These are phyloP conservation scores for Saccostrea echinata DNA, from an alignment of 1,140 invertebrate genomes.

Conservation along the genomic window DNA sequence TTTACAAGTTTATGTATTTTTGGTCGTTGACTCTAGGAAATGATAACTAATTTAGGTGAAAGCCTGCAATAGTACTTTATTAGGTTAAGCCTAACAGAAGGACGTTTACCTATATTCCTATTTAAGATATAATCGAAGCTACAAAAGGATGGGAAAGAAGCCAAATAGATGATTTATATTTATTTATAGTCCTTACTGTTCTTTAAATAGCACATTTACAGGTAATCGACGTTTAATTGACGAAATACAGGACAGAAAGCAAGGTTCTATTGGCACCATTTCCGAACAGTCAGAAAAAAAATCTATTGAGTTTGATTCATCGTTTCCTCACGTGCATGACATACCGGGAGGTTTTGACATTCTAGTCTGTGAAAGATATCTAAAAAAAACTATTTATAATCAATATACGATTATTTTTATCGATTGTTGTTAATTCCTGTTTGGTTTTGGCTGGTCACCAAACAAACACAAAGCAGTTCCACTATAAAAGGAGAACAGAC, in stretches of 20 bases:
- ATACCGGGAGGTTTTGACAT: too few relatives aligned
- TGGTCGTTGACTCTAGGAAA: not conserved
- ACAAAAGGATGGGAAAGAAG: not conserved
- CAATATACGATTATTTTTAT: not conserved
- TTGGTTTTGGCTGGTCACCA: not conserved
- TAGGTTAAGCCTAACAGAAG: not conserved
- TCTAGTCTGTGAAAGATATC: not conserved
- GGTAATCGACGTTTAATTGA: not conserved
- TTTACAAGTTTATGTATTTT: too few relatives aligned
- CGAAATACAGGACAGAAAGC: too few relatives aligned
- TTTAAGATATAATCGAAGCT: too few relatives aligned
- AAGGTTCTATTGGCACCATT: too few relatives aligned
- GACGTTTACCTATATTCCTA: not conserved
- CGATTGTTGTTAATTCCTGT: not conserved
- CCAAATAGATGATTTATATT: not conserved
- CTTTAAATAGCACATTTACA: not conserved
- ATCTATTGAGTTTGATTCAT: not conserved
- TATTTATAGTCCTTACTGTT: not conserved
- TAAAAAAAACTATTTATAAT: not conserved
- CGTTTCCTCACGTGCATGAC: not conserved
- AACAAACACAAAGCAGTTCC: not conserved
- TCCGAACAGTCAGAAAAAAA: not conserved
- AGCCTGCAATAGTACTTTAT: not conserved
- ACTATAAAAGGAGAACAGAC: not conserved
- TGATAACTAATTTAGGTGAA: not conserved